phyloP scores from a whole-genome alignment of 2,888 invertebrate species.

The Ectropis crepuscularia region DNA sequence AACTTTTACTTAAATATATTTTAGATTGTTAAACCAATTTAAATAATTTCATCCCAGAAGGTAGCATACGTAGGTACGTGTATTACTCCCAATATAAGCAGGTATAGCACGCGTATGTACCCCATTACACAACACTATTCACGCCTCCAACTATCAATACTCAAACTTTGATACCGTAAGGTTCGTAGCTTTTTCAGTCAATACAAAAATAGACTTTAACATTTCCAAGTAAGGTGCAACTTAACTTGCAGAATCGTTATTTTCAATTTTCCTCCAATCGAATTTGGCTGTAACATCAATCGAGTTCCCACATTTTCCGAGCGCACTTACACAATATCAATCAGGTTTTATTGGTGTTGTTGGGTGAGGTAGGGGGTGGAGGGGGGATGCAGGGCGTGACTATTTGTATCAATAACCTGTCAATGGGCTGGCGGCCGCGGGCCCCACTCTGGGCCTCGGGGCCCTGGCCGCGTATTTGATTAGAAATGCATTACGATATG shows the following conservation, averaged over 20 bases:
- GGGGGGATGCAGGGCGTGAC: constrained; percentile 60
- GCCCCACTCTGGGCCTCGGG: constrained; percentile 67
- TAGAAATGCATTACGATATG: constrained; percentile 67
- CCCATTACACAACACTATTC: constrained; percentile 74
- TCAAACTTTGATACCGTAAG: constrained; percentile 53
- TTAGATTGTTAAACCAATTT: no score
- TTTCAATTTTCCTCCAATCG: constrained; percentile 84
- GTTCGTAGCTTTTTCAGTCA: constrained; percentile 30
- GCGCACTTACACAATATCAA: constrained; percentile 85
- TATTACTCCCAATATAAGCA: not conserved
- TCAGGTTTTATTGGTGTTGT: constrained; percentile 85
- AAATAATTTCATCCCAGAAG: not conserved
- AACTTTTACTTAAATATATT: no score
- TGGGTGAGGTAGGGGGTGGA: constrained; percentile 62
- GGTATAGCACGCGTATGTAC: constrained; percentile 57
- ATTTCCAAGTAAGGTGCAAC: constrained; percentile 50
- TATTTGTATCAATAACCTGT: constrained; percentile 86
- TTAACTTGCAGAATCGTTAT: constrained; percentile 60
- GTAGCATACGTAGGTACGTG: not conserved
- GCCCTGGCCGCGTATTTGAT: constrained; percentile 79
- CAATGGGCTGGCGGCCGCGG: constrained; percentile 79
- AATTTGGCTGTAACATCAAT: constrained; percentile 84
- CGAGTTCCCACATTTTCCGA: constrained; percentile 84
- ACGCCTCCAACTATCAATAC: constrained; percentile 78
- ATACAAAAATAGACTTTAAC: constrained; percentile 50